These are phyloP conservation scores for Protodeltote pygarga DNA, from an alignment of 2,888 invertebrate species.

Conservation along the genomic window DNA sequence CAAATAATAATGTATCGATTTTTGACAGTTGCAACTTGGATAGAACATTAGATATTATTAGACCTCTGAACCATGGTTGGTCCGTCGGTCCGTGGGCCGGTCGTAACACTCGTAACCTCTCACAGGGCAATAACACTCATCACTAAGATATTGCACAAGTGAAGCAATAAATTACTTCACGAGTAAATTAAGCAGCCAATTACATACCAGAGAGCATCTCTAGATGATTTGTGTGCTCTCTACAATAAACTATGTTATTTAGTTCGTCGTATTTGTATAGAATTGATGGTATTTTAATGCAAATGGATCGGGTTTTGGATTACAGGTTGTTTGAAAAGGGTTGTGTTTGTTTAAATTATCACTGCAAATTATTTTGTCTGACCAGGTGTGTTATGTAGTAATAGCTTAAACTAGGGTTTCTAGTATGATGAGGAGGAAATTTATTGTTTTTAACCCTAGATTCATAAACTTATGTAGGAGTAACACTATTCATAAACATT, in stretches of 20 bases:
- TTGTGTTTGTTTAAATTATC: not conserved
- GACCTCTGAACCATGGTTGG: too few species aligned
- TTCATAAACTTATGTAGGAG: not conserved
- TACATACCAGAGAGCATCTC: conserved; percentile 40
- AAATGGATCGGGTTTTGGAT: not conserved
- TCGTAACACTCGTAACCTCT: not conserved
- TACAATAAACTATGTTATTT: conserved; percentile 16
- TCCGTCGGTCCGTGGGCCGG: too few species aligned
- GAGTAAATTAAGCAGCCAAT: conserved; percentile 61
- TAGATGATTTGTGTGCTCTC: conserved; percentile 44
- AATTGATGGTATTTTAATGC: conserved; percentile 1
- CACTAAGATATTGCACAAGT: conserved; percentile 47
- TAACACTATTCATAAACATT: not conserved
- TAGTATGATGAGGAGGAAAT: too few species aligned
- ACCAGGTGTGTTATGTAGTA: too few species aligned
- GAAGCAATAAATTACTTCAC: conserved; percentile 55
- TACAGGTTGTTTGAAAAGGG: not conserved
- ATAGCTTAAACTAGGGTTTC: too few species aligned
- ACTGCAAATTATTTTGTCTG: too few species aligned
- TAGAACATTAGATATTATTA: too few species aligned
- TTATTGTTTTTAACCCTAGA: too few species aligned
- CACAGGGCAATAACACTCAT: conserved; percentile 28
- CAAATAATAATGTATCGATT: too few species aligned
- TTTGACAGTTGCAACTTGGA: too few species aligned
- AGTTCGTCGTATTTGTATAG: not conserved